These are phyloP conservation scores for Mesorhabditis spiculigera DNA, from an alignment of 2,888 invertebrate species.

Conservation along the genomic window DNA sequence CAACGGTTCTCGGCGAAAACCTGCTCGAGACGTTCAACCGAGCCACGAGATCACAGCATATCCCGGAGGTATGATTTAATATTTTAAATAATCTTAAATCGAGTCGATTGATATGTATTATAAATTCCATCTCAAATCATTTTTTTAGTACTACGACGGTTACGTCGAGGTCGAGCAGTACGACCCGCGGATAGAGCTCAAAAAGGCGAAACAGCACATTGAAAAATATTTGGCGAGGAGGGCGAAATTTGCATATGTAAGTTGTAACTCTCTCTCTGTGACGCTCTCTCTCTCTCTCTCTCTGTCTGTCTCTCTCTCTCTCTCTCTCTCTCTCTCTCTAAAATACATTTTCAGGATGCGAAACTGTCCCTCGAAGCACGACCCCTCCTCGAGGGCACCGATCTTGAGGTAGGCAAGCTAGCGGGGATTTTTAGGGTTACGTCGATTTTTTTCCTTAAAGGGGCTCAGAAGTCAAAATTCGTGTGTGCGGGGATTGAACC, in stretches of 20 bases:
- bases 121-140: not conserved
- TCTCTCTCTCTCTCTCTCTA: too few species aligned
- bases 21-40: constrained; percentile 33
- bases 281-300: too few species aligned
- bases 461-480: too few species aligned
- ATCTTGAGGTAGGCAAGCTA: constrained; percentile 18
- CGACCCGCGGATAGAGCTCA: constrained; percentile 50
- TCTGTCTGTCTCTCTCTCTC: too few species aligned
- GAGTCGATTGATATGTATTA: not conserved
- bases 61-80: constrained; percentile 28
- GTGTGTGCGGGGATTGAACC: too few species aligned
- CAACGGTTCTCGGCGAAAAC: constrained; percentile 35
- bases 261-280: constrained; percentile 9
- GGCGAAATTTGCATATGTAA: constrained; percentile 51
- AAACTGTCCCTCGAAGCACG: constrained; percentile 50
- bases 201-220: constrained; percentile 43
- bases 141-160: constrained; percentile 34
- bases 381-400: constrained; percentile 24
- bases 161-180: constrained; percentile 49
- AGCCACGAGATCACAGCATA: constrained; percentile 44
- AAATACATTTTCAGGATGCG: constrained; percentile 37
- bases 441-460: too few species aligned
- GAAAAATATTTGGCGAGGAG: constrained; percentile 49
- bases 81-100: not conserved
- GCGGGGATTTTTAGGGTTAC: too few species aligned